Evolutionary conservation across 2,113 vertebrate species (phyloP).

Genomic region (Brienomyrus longianalis): DNA sequence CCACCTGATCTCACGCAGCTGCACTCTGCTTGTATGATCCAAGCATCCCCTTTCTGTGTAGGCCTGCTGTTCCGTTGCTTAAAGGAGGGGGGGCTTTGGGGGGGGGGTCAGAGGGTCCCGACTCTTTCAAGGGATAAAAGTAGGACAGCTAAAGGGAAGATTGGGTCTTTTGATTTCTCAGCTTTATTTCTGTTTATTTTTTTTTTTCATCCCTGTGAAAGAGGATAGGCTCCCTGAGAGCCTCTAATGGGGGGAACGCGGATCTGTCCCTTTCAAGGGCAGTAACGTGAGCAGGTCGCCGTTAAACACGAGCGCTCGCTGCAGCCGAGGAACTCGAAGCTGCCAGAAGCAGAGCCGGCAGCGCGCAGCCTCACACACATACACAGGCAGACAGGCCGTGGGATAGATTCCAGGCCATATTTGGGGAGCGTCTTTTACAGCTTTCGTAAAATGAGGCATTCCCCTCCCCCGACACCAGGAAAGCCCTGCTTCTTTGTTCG

Average conservation of each 20-base stretch:
- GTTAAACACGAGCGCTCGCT: background rate
- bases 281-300: slow-evolving; percentile 8
- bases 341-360: background rate
- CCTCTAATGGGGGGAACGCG: background rate
- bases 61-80: background rate
- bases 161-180: too few relatives aligned
- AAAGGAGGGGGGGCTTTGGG: background rate
- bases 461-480: background rate
- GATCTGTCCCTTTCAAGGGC: slow-evolving; percentile 6
- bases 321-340: background rate
- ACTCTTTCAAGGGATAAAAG: background rate
- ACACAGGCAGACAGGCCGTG: background rate
- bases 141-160: background rate
- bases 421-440: background rate
- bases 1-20: background rate
- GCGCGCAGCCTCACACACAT: background rate
- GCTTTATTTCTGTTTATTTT: background rate
- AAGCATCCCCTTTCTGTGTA: background rate
- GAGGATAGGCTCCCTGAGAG: background rate
- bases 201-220: background rate
- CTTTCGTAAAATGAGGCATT: background rate
- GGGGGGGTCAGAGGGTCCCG: background rate
- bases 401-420: background rate
- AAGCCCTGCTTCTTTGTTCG: background rate
- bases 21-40: background rate